Evolutionary conservation across 2,797 vertebrate species (phyloP).

Genomic region (Pelobates cultripes): DNA sequence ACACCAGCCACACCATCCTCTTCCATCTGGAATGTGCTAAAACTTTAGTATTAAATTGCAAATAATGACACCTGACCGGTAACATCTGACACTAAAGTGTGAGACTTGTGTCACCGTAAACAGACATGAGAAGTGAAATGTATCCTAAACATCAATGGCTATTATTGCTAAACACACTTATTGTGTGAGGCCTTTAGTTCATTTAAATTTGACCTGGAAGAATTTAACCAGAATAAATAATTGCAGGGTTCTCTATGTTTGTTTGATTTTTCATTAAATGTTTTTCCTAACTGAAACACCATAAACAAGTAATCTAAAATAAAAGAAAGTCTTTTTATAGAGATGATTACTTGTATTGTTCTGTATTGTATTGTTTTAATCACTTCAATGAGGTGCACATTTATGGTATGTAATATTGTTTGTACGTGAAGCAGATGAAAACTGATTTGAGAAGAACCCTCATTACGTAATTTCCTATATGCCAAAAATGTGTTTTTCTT

Average conservation of each 20-base stretch:
- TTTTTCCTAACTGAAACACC: background rate
- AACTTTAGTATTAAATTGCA: slow-evolving; percentile 54
- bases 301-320: too few relatives aligned
- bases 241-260: slow-evolving; percentile 2
- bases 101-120: slow-evolving; percentile 53
- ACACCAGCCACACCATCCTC: slow-evolving; percentile 33
- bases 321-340: too few relatives aligned
- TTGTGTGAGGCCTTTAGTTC: background rate
- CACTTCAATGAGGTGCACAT: too few relatives aligned
- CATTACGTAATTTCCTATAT: too few relatives aligned
- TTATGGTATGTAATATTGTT: too few relatives aligned
- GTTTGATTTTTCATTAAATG: background rate
- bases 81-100: slow-evolving; percentile 40
- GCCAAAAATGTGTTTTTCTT: too few relatives aligned
- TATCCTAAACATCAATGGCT: slow-evolving; percentile 22
- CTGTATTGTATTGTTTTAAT: too few relatives aligned
- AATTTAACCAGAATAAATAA: slow-evolving; percentile 10
- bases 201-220: slow-evolving; percentile 13
- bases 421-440: too few relatives aligned
- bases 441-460: too few relatives aligned
- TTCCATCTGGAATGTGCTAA: slow-evolving; percentile 58
- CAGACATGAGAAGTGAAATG: slow-evolving; percentile 44
- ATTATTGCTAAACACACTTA: slow-evolving; percentile 36
- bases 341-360: too few relatives aligned
- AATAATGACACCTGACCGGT: slow-evolving; percentile 38